Evolutionary conservation across 2,113 vertebrate species (phyloP).

Genomic region (Cyphomyrus plagiostoma): DNA sequence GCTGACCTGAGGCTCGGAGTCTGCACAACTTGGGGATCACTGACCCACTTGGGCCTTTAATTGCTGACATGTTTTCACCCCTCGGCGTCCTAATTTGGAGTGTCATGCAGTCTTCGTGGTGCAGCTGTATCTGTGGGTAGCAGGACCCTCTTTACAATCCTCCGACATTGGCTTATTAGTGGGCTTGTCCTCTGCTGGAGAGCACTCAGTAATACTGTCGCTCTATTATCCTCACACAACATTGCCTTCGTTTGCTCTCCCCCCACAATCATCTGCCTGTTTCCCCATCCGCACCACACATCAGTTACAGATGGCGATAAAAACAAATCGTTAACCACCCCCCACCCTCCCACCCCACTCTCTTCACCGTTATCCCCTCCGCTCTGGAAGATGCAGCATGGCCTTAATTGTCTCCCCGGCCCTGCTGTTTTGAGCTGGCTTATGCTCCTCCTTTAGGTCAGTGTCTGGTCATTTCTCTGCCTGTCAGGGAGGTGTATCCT

Average conservation of each 20-base stretch:
- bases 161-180: background rate
- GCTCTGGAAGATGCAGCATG: slow-evolving; percentile 40
- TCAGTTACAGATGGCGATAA: background rate
- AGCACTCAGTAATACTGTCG: background rate
- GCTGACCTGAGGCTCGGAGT: background rate
- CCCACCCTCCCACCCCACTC: background rate
- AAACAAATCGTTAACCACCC: background rate
- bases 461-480: slow-evolving; percentile 27
- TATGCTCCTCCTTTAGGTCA: slow-evolving; percentile 57
- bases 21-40: background rate
- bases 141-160: background rate
- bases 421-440: slow-evolving; percentile 41
- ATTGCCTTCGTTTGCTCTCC: slow-evolving; percentile 8
- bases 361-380: background rate
- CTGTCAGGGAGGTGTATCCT: background rate
- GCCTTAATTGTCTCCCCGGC: slow-evolving; percentile 62
- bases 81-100: background rate
- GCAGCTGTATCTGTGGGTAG: background rate
- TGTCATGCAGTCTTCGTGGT: background rate
- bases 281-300: background rate
- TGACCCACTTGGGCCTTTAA: background rate
- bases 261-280: background rate
- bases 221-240: slow-evolving; percentile 3
- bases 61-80: background rate
- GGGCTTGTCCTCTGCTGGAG: background rate